Evolutionary conservation across 2,888 invertebrate genomes (phyloP).

Genomic region (Caenorhabditis doughertyi): DNA sequence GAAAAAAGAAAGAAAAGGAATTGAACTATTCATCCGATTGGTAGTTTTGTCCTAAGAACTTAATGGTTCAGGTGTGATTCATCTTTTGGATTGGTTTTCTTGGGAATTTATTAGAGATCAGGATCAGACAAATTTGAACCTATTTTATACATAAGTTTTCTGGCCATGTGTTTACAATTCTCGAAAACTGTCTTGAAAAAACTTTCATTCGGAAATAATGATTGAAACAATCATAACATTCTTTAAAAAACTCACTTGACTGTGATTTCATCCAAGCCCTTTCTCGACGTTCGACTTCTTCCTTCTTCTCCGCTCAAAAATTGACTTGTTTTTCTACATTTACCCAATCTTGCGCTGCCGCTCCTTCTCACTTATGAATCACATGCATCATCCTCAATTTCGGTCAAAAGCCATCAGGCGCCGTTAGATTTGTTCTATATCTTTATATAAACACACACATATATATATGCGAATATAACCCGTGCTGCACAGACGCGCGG

Average conservation of each 20-base stretch:
- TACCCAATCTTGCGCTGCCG: constrained; percentile 11
- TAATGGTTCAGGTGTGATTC: neutral
- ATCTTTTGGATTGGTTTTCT: too few species aligned
- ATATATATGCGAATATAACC: constrained; percentile 34
- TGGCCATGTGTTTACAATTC: too few species aligned
- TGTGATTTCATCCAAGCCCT: neutral
- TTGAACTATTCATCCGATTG: constrained; percentile 11
- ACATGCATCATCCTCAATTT: constrained; percentile 62
- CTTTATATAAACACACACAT: constrained; percentile 9
- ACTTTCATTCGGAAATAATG: too few species aligned
- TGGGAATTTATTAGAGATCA: too few species aligned
- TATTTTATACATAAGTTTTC: too few species aligned
- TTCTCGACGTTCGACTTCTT: neutral
- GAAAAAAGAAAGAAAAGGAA: neutral
- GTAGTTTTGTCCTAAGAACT: neutral
- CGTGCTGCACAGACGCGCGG: neutral
- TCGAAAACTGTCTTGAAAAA: too few species aligned
- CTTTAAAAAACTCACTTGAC: neutral
- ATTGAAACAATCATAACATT: too few species aligned
- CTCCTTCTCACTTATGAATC: constrained; percentile 38
- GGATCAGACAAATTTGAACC: too few species aligned
- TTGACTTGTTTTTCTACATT: constrained; percentile 34
- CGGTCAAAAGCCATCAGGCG: constrained; percentile 49
- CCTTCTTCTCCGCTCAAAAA: neutral
- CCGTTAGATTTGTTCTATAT: constrained; percentile 17